Percentiles rank a stretch among this genome's conserved stretches.
phyloP scores from a whole-genome alignment of 2,888 invertebrate species.

The Polydesmus complanatus region DNA sequence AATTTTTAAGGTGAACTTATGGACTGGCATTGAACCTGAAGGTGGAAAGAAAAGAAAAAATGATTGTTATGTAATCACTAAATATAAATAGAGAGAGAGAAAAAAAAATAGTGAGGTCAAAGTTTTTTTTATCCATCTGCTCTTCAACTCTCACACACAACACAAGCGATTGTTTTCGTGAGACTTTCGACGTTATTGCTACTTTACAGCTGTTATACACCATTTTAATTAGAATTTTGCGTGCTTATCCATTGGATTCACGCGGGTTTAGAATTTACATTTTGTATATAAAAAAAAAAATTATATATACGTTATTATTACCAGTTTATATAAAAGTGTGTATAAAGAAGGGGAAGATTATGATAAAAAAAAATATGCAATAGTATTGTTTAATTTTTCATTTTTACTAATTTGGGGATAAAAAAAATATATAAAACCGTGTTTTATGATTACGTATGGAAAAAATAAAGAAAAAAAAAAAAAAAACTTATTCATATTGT shows the following conservation, averaged over 20 bases:
- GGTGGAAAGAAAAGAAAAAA: background rate
- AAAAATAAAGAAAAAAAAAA: background rate
- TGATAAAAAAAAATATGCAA: background rate
- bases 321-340: background rate
- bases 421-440: background rate
- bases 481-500: background rate
- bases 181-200: background rate
- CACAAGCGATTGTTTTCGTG: background rate
- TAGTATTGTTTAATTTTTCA: background rate
- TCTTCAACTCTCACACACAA: background rate
- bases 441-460: background rate
- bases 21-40: background rate
- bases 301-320: background rate
- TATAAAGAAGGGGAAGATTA: background rate
- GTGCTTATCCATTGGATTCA: background rate
- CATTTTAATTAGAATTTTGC: background rate
- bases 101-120: background rate
- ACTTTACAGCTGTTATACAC: background rate
- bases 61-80: background rate
- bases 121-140: background rate
- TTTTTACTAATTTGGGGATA: background rate
- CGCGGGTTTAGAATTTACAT: background rate
- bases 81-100: background rate
- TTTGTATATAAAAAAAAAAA: background rate
- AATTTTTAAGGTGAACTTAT: background rate